Evolutionary conservation across 2,113 vertebrate species (phyloP).

Genomic region (Pionites leucogaster): DNA sequence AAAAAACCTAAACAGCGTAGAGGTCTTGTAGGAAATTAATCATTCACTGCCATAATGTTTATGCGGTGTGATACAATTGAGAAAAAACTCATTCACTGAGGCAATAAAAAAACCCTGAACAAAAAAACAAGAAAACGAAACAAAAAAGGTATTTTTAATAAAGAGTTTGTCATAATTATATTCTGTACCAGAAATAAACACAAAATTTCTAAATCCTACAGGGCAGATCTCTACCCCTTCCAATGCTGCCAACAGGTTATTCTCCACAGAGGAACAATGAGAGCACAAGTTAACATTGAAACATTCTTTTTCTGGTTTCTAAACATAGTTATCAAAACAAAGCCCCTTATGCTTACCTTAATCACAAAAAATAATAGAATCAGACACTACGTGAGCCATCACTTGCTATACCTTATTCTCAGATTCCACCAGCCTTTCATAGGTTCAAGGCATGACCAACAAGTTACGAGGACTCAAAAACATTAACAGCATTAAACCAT

Average conservation of each 20-base stretch:
- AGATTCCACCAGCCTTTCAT: neutral
- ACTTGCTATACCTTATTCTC: neutral
- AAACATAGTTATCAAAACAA: neutral
- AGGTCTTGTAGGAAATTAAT: neutral
- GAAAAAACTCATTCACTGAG: neutral
- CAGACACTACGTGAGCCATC: neutral
- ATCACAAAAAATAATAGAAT: neutral
- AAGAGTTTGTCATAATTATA: neutral
- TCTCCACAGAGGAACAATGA: neutral
- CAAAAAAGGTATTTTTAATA: neutral
- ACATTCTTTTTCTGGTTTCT: neutral
- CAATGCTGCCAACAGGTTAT: neutral
- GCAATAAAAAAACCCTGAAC: neutral
- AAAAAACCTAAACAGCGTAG: neutral
- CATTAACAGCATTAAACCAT: neutral
- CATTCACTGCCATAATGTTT: neutral
- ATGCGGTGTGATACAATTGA: neutral
- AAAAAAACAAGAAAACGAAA: neutral
- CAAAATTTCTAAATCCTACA: neutral
- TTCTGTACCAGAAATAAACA: neutral
- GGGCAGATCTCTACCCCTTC: neutral
- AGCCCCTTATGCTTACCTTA: neutral
- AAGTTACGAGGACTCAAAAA: neutral
- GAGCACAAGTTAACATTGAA: neutral
- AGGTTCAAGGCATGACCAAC: neutral